Conservation (phyloP, 2,113 vertebrate genomes). For the Oryctolagus cuniculus region DNA sequence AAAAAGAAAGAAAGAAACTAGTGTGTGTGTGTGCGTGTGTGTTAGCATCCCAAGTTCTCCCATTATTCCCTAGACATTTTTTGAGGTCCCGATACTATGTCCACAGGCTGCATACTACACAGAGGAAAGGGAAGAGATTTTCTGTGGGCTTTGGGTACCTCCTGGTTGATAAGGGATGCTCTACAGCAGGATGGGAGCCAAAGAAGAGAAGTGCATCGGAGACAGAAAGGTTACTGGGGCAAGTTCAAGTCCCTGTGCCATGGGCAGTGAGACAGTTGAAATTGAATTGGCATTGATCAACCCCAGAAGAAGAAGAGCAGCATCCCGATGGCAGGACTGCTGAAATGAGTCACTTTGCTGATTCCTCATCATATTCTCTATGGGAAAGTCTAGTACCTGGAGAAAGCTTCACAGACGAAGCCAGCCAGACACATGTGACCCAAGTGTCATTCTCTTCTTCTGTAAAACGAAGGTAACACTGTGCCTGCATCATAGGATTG, state of each 20-base stretch:
- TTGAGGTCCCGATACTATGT: background rate
- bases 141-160: background rate
- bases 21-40: too few species aligned
- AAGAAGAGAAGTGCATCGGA: background rate
- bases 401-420: background rate
- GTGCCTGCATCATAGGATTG: background rate
- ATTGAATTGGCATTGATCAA: background rate
- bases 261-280: background rate
- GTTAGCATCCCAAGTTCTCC: background rate
- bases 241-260: background rate
- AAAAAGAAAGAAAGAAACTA: too few species aligned
- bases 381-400: background rate
- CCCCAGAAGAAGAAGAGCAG: background rate
- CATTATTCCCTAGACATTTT: background rate
- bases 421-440: background rate
- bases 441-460: background rate
- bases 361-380: background rate
- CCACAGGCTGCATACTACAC: background rate
- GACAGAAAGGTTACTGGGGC: too few species aligned
- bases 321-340: background rate
- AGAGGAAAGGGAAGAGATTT: background rate
- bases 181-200: background rate
- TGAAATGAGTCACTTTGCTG: background rate
- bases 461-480: background rate
- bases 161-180: too few species aligned